A percentile compares a stretch with the other conserved stretches of the same genome.
These are phyloP conservation scores for Sminthurinus aureus DNA, from an alignment of 2,888 invertebrate genomes.

Conservation along the genomic window DNA sequence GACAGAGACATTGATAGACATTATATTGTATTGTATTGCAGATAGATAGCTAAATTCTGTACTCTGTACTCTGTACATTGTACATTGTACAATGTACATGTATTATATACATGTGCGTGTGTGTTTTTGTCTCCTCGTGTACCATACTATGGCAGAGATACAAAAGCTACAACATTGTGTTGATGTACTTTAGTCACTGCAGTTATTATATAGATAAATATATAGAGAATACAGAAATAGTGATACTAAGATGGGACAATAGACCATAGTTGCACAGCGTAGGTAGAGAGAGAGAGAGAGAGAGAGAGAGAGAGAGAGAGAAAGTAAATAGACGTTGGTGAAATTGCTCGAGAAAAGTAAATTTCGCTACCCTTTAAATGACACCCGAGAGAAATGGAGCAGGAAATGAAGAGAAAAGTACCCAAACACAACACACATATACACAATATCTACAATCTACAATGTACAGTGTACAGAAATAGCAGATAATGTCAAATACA, in stretches of 20 bases:
- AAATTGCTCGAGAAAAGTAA: conserved; percentile 20
- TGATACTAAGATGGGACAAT: not conserved
- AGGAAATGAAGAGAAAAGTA: conserved; percentile 23
- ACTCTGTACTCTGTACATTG: too few relatives aligned
- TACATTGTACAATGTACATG: too few relatives aligned
- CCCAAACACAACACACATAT: not conserved
- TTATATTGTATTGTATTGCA: too few relatives aligned
- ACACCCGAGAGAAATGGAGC: conserved; percentile 24
- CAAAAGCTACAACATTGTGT: not conserved
- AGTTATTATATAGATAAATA: too few relatives aligned
- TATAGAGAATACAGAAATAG: not conserved
- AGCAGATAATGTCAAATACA: not conserved
- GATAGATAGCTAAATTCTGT: too few relatives aligned
- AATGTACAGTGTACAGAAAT: not conserved
- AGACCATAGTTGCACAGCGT: not conserved
- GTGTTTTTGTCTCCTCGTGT: too few relatives aligned
- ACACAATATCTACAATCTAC: not conserved
- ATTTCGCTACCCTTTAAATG: conserved; percentile 31
- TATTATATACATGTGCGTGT: too few relatives aligned
- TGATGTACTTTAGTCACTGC: too few relatives aligned
- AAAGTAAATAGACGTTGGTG: conserved; percentile 9
- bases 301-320: not conserved
- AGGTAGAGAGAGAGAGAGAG: too few relatives aligned
- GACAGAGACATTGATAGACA: too few relatives aligned
- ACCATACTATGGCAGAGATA: too few relatives aligned